A percentile compares a stretch with the other conserved stretches of the same genome.
Conservation (phyloP, 2,797 vertebrate species). For the Taenioides sp. region DNA sequence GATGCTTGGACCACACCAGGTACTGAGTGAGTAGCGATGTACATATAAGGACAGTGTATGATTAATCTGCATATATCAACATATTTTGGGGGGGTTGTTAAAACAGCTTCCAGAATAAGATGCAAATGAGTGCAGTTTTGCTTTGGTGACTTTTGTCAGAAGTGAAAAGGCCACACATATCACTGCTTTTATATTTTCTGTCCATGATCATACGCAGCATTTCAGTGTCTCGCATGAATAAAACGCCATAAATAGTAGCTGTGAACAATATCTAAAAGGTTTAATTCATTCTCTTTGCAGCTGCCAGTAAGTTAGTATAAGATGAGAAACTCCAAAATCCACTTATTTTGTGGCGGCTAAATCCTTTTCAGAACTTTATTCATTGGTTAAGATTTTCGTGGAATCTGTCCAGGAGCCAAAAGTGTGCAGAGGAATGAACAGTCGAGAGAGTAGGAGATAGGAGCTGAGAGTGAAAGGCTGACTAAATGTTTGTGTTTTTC, state of each 20-base stretch:
- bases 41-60: too few relatives aligned
- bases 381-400: neutral
- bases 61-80: too few relatives aligned
- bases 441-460: neutral
- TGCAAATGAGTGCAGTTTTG: neutral
- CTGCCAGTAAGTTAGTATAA: neutral
- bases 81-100: too few relatives aligned
- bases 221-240: neutral
- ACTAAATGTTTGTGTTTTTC: slow-evolving; percentile 28
- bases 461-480: slow-evolving; percentile 6
- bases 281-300: neutral
- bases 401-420: slow-evolving; percentile 1
- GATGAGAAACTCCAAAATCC: neutral
- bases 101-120: neutral
- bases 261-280: neutral
- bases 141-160: neutral
- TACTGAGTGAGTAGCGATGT: too few relatives aligned
- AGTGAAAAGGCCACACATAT: neutral
- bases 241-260: neutral
- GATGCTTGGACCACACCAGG: too few relatives aligned
- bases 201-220: neutral
- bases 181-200: neutral
- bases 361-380: neutral
- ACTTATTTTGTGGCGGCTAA: neutral
- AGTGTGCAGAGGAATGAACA: neutral